Base-by-base conservation (phyloP, 2,888 invertebrate species). In the Metallyticus violacea region DNA sequence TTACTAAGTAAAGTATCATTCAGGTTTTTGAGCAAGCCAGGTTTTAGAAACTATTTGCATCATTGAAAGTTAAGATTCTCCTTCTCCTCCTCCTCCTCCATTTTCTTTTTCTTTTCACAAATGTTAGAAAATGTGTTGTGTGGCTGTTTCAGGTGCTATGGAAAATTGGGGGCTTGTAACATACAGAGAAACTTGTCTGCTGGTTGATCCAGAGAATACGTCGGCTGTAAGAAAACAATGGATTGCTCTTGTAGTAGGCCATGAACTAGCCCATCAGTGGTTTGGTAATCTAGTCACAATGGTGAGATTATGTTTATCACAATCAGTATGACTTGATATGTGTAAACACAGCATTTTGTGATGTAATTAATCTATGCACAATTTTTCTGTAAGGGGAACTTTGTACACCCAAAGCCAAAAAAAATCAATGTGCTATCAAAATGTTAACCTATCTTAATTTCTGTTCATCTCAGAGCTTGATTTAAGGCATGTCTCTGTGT, bases 231-330 rank as follows among this genome's bases (percentile, higher is more conserved):
- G 96, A 85, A 95, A 96, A 89, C 97, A 98, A 91, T 96, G 95
- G 92, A 97, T 98, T 89, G 98, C 98, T 0, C 92, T 98, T 26
- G 97, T 98, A 0, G 96, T 97, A 27, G 96, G 96, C 0, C 99
- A 99, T 92, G 99, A 99, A 91, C 93, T 99, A 84, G 98, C 98
- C 3, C 99, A 99, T 92, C 98, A 99, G 91, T 99, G 99, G 99
- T 99, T 99, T 92, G 99, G 99, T 7, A 99, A 99, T 91, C 94
- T 99, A 81, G 99, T 99, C 1, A 99, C 99, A 28, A 99, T 99
- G 98, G 94, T 90, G 87, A 87, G 88, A 85, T 22, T 77, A 30
- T 29, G 7, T 27, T n/a, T 26, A 7, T 80, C 27, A 28, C 25
- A 77, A 1, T 62, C 40, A 62, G 3, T 15, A 28, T 79, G 26